A percentile compares a stretch with the other conserved stretches of the same genome.
Conservation (phyloP, 2,888 invertebrate species). For the Drosophila leonis region DNA sequence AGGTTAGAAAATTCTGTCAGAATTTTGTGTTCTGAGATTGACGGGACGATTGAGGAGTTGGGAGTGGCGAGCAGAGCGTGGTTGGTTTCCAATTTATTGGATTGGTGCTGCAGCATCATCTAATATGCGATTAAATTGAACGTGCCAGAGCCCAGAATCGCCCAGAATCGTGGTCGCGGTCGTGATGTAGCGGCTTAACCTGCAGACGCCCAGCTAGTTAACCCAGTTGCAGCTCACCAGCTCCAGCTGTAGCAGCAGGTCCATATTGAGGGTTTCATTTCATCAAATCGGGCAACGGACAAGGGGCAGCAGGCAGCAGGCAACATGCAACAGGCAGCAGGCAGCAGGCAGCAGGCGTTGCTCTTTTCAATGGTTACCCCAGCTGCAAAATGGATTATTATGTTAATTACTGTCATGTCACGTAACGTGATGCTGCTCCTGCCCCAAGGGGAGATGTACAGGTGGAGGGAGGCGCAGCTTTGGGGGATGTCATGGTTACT, state of each 20-base stretch:
- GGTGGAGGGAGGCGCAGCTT: neutral
- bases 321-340: conserved; percentile 16
- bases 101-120: conserved; percentile 58
- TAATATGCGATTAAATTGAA: conserved; percentile 68
- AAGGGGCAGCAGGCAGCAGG: no score
- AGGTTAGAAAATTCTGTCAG: conserved; percentile 28
- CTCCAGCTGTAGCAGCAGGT: conserved; percentile 1
- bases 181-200: conserved; percentile 63
- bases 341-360: conserved; percentile 23
- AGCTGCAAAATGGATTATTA: conserved; percentile 73
- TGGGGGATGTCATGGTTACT: conserved; percentile 4
- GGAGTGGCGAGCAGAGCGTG: neutral
- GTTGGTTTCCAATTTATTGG: conserved; percentile 57
- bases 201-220: conserved; percentile 73
- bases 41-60: neutral
- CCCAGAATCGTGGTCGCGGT: conserved; percentile 37
- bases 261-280: conserved; percentile 13
- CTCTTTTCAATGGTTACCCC: conserved; percentile 38
- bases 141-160: conserved; percentile 47
- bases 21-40: conserved; percentile 13
- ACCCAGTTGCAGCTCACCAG: conserved; percentile 54
- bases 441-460: neutral
- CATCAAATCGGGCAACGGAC: neutral
- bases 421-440: conserved; percentile 46
- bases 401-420: conserved; percentile 77